Conservation (phyloP, 2,888 invertebrate genomes). For the Megaustenia siamemsis region DNA sequence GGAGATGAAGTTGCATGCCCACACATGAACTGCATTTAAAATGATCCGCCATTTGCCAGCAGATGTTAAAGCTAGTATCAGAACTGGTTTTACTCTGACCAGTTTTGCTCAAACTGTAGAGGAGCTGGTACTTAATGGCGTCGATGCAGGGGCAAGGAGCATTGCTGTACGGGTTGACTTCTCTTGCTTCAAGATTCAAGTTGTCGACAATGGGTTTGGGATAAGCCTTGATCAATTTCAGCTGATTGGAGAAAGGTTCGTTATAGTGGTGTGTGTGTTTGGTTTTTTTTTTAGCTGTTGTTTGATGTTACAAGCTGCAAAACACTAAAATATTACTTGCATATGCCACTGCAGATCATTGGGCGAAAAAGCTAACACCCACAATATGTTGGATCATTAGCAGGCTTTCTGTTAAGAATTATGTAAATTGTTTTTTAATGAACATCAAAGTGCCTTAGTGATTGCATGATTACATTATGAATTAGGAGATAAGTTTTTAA, state of each 20-base stretch:
- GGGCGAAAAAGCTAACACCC: too few relatives aligned
- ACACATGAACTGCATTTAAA: neutral
- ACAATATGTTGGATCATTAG: too few relatives aligned
- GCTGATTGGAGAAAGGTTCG: constrained; percentile 83
- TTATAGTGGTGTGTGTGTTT: neutral
- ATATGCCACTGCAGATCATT: too few relatives aligned
- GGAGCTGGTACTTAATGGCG: constrained; percentile 86
- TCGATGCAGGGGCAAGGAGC: constrained; percentile 86
- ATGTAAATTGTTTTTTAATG: too few relatives aligned
- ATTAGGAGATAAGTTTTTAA: too few relatives aligned
- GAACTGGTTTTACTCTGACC: constrained; percentile 83
- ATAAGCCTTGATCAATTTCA: constrained; percentile 83
- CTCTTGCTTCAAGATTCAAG: constrained; percentile 84
- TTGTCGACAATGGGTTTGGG: constrained; percentile 89
- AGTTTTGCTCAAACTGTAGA: constrained; percentile 84
- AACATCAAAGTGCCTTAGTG: too few relatives aligned
- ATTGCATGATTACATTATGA: too few relatives aligned
- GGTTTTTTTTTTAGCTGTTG: neutral
- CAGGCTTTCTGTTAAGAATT: too few relatives aligned
- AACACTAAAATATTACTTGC: too few relatives aligned
- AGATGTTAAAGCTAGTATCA: constrained; percentile 41
- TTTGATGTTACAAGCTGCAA: neutral
- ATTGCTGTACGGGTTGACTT: constrained; percentile 86
- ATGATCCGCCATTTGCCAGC: constrained; percentile 40
- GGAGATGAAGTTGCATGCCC: neutral